Evolutionary conservation across 2,113 vertebrate genomes (phyloP).

Genomic region (Taxidea taxus): DNA sequence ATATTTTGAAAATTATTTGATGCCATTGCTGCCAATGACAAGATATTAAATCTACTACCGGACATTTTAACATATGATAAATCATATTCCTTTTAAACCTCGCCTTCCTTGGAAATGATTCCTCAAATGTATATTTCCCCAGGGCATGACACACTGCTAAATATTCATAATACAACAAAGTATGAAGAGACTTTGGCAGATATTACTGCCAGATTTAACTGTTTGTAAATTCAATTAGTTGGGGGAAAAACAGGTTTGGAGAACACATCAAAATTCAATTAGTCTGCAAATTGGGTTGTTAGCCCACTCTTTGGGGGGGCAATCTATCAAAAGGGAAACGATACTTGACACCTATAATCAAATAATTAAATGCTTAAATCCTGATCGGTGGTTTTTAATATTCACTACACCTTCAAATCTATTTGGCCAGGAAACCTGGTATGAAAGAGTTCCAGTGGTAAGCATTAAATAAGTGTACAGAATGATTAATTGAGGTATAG

Average conservation of each 20-base stretch:
- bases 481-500: conserved; percentile 19
- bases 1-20: conserved; percentile 52
- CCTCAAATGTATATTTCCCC: neutral
- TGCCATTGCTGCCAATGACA: neutral
- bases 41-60: conserved; percentile 29
- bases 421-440: neutral
- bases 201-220: conserved; percentile 77
- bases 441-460: neutral
- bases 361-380: conserved; percentile 75
- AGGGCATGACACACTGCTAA: conserved; percentile 50
- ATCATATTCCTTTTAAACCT: conserved; percentile 25
- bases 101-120: neutral
- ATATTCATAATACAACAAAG: conserved; percentile 76
- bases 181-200: conserved; percentile 78
- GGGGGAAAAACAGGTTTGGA: conserved; percentile 67
- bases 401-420: conserved; percentile 14
- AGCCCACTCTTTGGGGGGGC: conserved; percentile 67
- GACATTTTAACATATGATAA: conserved; percentile 44
- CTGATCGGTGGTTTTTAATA: conserved; percentile 53
- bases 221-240: conserved; percentile 81
- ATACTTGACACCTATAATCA: conserved; percentile 61
- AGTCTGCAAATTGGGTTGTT: conserved; percentile 83
- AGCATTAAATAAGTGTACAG: neutral
- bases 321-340: conserved; percentile 65
- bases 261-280: conserved; percentile 80